Base-by-base conservation (phyloP, 2,888 invertebrate genomes). In the Rotaria macrura region DNA sequence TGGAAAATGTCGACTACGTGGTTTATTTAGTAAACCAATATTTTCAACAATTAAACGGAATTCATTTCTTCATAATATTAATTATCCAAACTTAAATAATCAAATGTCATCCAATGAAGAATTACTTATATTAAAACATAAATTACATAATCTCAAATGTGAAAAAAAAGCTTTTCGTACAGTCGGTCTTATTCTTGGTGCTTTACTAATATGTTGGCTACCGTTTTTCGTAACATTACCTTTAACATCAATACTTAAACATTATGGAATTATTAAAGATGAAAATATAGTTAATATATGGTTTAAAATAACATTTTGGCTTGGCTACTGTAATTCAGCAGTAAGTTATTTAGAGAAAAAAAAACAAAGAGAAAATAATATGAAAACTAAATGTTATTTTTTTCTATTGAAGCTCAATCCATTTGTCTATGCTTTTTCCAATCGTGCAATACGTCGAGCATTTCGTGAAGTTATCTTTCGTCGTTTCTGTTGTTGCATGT, bases 231-330 rank as follows among this genome's bases (percentile, higher is more conserved):
- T 79, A 25, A 79, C 43, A 25, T 43, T 79, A 43, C 79, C 79
- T 43, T 10, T 43, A 14, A 79, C n/a, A 25, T 23, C 79, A 23
- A 79, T 79, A 23, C 43, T 43, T 5, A 43, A 79, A 79, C 12
- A 40, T 43, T 17, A 79, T 14, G 17, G 34, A 17, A 34, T 65
- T 34, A 2, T 54, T 6, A 54, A 54, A 25, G 54, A 54, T 54
- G 54, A 54, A 25, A 65, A 14, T 20, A 17, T 14, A 34, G 43
- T 25, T 12, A 43, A 20, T 79, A 79, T n/a, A 40, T 79, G 79
- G 79, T 79, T 79, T 79, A 79, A 79, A 79, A 79, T 79, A n/a
- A 34, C 79, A 4, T 79, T 79, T 79, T 79, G 79, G 79, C 40
- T 79, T 40, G 79, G 79, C 9, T 79, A 79, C n/a, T 43, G 43